Base-by-base conservation (phyloP, 1,140 invertebrate genomes). In the Eriocheir sinensis region DNA sequence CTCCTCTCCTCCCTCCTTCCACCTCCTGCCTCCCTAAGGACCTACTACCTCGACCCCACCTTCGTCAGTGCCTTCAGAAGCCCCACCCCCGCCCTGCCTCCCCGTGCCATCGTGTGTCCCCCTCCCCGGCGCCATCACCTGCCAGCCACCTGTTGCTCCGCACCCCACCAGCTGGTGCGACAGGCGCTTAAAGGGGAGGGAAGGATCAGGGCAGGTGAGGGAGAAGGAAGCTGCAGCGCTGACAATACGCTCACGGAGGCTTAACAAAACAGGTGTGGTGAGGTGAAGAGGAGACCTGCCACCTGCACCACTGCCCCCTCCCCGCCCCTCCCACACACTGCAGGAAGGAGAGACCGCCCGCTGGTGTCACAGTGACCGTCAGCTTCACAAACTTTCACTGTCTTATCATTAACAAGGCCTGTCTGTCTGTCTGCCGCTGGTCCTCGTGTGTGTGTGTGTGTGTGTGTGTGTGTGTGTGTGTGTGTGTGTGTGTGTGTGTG, bases 371-470 rank as follows among this genome's bases (percentile, higher is more conserved):
- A n/a, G 60, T 72, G 60, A 72, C 60, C 27, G n/a, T 72, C 60
- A 72, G 60, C 27, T 72, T 72, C n/a, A 21, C 60, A 72, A 27
- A 72, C 60, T 72, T 72, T 72, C 60, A 72, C 60, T 72, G 21
- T 27, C 60, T 72, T n/a, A 72, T n/a, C 60, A 72, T 2, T n/a
- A 72, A 1, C 60, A 72, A 72, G 21, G 60, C 27, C 60, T 72
- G 1, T 72, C 12, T 72, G 60, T 72, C 9, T 72, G 60, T 72
- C 60, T 21, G 60, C 21, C 4, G 17, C n/a, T n/a, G n/a, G n/a
- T n/a, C n/a, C n/a, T n/a, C n/a, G n/a, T n/a, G 90, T 79, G 38
- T 79, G 60, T 90, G 89, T 90, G 89, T 90, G 89, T 90, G 89
- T 90, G 89, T 90, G 89, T 90, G 89, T 90, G 41, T 83, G n/a